Conservation (phyloP, 2,113 vertebrate species). For the pig (Sus scrofa) region T2T-Sscrofa CM000828.6:32262501-32263000, state of each 20-base stretch:
- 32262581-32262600: not conserved
- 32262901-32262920: not conserved
- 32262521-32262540: not conserved
- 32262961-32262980: constrained; percentile 5
- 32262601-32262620: not conserved
- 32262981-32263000: not conserved
- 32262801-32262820: too few relatives aligned
- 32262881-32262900: not conserved
- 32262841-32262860: too few relatives aligned
- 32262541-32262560: accelerated
- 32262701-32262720: too few relatives aligned
- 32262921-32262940: not conserved
- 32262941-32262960: constrained; percentile 22
- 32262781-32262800: too few relatives aligned
- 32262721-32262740: too few relatives aligned
- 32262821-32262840: too few relatives aligned
- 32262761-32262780: too few relatives aligned
- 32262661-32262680: too few relatives aligned
- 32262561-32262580: not conserved
- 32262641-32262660: too few relatives aligned
- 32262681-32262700: too few relatives aligned
- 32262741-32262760: too few relatives aligned
- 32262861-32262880: too few relatives aligned
- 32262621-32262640: not conserved
- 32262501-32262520: not conserved